Base-by-base conservation (phyloP, 2,113 vertebrate species). In the Ranitomeya variabilis region DNA sequence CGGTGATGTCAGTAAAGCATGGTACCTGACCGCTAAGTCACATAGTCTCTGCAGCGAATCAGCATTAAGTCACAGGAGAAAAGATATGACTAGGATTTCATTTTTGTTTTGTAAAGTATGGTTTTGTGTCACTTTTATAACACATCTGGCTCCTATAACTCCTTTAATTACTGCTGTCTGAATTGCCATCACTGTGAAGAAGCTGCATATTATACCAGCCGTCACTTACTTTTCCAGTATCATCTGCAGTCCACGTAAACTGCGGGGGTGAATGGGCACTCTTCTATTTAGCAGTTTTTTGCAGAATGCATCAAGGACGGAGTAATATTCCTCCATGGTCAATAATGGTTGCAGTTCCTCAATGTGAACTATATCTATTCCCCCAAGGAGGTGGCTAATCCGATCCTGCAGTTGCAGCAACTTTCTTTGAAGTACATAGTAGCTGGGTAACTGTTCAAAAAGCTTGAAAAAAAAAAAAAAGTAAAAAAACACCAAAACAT, bases 311-410 rank as follows among this genome's bases (percentile, higher is more conserved):
- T 93, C 93, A 11, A 99, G 95, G 62, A 93, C 93, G 80, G 93
- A 90, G 45, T 97, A 99, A 92, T 98, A 96, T 60, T 98, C 97
- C 0, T 97, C 93, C 0, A 98, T 93, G 9, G 95, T 95, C 91
- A 97, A 87, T 2, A 95, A 91, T 0, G 97, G 95, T 76, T 96
- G 96, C 54, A 97, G 89, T 13, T 95, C 94, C 90, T 99, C 98
- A 0, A 96, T 52, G 14, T 96, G 95, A 67, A 96, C 91, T 19
- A 99, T 95, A 82, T 96, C 95, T 7, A 97, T 94, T 21, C 97
- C 97, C 9, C 98, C 98, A 23, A 99, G 92, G 51, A 98, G 96
- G 1, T 94, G 92, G 91, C 97, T 96, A 94, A 99, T 96, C 82
- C 94, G 91, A 81, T 98, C 97, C 92, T 98, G 97, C 88, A 99